These are phyloP conservation scores for Aphaenogaster ashmeadi DNA, from an alignment of 1,140 invertebrate genomes.

Conservation along the genomic window DNA sequence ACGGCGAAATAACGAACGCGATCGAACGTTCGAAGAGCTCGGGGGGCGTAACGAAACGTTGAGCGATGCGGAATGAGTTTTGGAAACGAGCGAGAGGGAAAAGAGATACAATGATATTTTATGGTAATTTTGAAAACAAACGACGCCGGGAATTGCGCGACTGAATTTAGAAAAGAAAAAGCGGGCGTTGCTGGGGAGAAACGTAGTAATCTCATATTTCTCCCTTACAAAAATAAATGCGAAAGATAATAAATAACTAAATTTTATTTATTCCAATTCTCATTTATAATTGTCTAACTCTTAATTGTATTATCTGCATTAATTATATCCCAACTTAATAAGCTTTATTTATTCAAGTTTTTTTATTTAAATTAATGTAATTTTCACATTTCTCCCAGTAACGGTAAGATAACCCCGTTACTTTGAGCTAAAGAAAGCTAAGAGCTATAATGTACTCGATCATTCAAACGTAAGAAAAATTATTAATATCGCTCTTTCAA, in stretches of 20 bases:
- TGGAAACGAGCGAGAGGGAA: background rate
- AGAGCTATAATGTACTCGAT: background rate
- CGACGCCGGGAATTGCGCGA: background rate
- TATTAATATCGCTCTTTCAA: background rate
- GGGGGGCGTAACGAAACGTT: background rate
- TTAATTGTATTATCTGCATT: background rate
- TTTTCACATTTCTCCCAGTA: background rate
- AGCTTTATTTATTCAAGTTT: background rate
- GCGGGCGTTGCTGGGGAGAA: background rate
- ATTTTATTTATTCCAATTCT: background rate
- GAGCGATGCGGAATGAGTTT: background rate
- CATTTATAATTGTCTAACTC: background rate
- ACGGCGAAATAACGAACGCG: conserved; percentile 27
- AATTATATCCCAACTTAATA: background rate
- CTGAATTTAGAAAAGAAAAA: background rate
- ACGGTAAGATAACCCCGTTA: background rate
- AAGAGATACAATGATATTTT: background rate
- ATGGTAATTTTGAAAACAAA: background rate
- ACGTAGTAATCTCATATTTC: background rate
- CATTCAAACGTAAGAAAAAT: background rate
- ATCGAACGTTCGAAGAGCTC: background rate
- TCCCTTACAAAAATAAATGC: conserved; percentile 6
- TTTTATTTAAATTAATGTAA: conserved; percentile 6
- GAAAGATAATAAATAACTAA: background rate
- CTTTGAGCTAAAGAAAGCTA: background rate